A percentile compares a stretch with the other conserved stretches of the same genome.
These are phyloP conservation scores for Sanderia malayensis DNA, from an alignment of 30 jellyfish, hydroid and myxozoan genomes.

Conservation along the genomic window DNA sequence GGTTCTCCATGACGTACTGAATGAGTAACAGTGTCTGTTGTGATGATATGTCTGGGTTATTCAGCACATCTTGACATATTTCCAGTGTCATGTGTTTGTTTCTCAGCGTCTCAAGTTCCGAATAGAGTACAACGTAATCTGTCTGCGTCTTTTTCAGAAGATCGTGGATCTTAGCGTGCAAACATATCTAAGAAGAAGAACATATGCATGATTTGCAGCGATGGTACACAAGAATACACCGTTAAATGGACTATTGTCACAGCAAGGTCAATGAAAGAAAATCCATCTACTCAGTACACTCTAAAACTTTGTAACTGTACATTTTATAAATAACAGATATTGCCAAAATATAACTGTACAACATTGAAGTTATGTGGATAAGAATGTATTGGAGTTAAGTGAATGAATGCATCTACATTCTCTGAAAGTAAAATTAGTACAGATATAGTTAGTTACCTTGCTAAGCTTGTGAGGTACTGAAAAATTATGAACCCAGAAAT, in stretches of 20 bases:
- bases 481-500: constrained; percentile 47
- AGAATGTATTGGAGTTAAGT: too few relatives aligned
- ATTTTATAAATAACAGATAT: too few relatives aligned
- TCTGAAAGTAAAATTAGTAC: too few relatives aligned
- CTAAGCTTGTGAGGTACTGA: constrained; percentile 42
- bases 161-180: constrained; percentile 59
- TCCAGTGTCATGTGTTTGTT: constrained; percentile 53
- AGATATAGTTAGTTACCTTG: constrained; percentile 69
- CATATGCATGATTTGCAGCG: too few relatives aligned
- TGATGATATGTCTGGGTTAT: constrained; percentile 35
- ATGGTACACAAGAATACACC: too few relatives aligned
- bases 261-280: too few relatives aligned
- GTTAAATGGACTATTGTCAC: too few relatives aligned
- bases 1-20: constrained; percentile 54
- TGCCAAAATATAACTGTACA: too few relatives aligned
- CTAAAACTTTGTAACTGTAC: too few relatives aligned
- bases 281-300: too few relatives aligned
- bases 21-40: constrained; percentile 36
- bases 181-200: constrained; percentile 33
- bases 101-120: constrained; percentile 29
- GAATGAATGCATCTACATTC: too few relatives aligned
- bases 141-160: constrained; percentile 34
- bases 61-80: constrained; percentile 52
- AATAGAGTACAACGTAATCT: constrained; percentile 30
- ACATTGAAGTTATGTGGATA: too few relatives aligned